Conservation (phyloP, 92 coral and sea anemone species). For the Palythoa caribaeorum region DNA sequence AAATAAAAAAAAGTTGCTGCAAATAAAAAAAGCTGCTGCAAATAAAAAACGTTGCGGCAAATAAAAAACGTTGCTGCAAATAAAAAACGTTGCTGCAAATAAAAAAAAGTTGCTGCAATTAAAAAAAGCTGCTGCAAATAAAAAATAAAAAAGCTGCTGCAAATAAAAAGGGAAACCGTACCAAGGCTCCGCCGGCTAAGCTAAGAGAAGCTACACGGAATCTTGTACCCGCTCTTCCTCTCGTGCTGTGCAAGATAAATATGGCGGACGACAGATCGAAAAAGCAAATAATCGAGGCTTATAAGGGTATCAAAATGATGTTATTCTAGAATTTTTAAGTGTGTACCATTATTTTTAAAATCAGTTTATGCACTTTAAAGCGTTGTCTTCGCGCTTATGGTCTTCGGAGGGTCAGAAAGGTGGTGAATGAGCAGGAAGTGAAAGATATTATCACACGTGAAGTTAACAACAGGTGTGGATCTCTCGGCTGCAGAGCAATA, state of each 20-base stretch:
- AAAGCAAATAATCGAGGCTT: no score
- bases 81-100: neutral
- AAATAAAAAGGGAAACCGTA: no score
- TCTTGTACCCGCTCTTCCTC: neutral
- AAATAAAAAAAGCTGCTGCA: no score
- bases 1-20: no score
- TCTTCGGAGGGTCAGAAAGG: slow-evolving; percentile 50
- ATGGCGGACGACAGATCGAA: slow-evolving; percentile 17
- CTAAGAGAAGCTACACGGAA: neutral
- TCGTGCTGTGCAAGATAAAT: neutral
- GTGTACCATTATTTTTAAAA: slow-evolving; percentile 12
- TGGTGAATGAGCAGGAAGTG: slow-evolving; percentile 57
- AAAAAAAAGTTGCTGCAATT: neutral
- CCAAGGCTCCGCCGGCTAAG: neutral
- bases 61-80: neutral
- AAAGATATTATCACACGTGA: slow-evolving; percentile 23
- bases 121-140: neutral
- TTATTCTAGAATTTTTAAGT: slow-evolving; percentile 3
- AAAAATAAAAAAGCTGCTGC: no score
- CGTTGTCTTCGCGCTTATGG: slow-evolving; percentile 48
- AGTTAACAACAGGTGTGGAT: neutral
- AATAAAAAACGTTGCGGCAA: no score
- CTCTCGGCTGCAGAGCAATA: neutral
- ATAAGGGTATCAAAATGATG: no score
- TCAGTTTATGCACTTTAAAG: slow-evolving; percentile 34